phyloP scores from a whole-genome alignment of 2,113 vertebrate genomes.

The Callithrix jacchus region DNA sequence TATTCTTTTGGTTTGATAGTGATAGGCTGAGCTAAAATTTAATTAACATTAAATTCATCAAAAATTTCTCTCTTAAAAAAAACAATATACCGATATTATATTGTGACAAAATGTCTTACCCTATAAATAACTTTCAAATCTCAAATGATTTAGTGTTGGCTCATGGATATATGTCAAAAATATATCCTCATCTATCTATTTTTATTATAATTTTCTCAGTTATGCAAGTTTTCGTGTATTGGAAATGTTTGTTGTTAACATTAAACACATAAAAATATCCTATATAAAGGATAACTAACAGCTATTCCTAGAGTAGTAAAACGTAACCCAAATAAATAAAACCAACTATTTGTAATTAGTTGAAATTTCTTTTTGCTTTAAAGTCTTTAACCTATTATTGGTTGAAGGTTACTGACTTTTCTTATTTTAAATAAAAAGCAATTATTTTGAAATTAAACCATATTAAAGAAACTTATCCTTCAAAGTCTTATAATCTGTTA shows the following conservation, averaged over 20 bases:
- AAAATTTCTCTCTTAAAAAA: neutral
- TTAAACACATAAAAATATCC: neutral
- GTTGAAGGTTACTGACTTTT: neutral
- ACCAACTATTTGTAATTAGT: neutral
- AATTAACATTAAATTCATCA: slow-evolving; percentile 5
- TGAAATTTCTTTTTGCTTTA: slow-evolving; percentile 36
- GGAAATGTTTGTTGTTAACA: neutral
- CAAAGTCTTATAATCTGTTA: neutral
- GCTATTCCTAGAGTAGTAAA: neutral
- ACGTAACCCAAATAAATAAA: neutral
- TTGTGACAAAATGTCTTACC: neutral
- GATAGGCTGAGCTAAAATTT: neutral
- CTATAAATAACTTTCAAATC: slow-evolving; percentile 37
- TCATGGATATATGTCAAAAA: neutral
- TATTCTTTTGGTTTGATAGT: neutral
- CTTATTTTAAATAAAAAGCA: slow-evolving; percentile 3
- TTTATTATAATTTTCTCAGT: slow-evolving; percentile 23
- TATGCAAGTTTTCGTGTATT: neutral
- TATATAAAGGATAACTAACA: neutral
- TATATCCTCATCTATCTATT: neutral
- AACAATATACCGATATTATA: neutral
- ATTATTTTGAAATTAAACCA: neutral
- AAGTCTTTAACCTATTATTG: neutral
- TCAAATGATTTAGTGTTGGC: neutral
- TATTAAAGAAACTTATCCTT: slow-evolving; percentile 7